A percentile compares a stretch with the other conserved stretches of the same genome.
Conservation (phyloP, 2,113 vertebrate genomes). For the Catagonus wagneri region DNA sequence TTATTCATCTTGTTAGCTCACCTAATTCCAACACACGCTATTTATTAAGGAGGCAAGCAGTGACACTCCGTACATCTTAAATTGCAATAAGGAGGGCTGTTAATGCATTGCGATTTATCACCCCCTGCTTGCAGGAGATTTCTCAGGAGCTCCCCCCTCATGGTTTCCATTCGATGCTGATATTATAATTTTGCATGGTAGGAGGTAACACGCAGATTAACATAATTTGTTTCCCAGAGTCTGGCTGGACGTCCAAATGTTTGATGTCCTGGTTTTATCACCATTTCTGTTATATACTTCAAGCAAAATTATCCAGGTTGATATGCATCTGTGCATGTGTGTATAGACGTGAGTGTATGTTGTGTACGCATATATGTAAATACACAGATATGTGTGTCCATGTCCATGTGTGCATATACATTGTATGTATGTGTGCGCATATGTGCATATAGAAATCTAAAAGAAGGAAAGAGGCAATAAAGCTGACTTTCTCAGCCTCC, state of each 20-base stretch:
- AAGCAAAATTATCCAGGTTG: background rate
- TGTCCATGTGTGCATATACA: no score
- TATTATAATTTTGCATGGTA: background rate
- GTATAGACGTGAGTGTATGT: rapidly evolving
- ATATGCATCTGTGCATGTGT: background rate
- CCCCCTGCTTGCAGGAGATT: background rate
- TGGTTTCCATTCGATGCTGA: background rate
- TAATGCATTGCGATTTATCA: background rate
- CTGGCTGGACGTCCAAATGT: background rate
- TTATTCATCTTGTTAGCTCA: background rate
- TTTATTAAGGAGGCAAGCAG: background rate
- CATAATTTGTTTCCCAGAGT: background rate
- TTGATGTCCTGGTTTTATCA: background rate
- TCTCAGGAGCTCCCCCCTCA: background rate
- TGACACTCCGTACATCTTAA: background rate
- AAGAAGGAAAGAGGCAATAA: background rate
- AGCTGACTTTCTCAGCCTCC: background rate
- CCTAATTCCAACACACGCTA: background rate
- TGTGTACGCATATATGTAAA: background rate
- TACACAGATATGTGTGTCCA: background rate
- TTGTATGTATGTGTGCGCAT: background rate
- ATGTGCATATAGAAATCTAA: background rate
- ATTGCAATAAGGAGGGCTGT: background rate
- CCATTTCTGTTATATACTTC: background rate
- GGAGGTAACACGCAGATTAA: background rate